Base-by-base conservation (phyloP, 2,888 invertebrate genomes). In the Auanema sp. region DNA sequence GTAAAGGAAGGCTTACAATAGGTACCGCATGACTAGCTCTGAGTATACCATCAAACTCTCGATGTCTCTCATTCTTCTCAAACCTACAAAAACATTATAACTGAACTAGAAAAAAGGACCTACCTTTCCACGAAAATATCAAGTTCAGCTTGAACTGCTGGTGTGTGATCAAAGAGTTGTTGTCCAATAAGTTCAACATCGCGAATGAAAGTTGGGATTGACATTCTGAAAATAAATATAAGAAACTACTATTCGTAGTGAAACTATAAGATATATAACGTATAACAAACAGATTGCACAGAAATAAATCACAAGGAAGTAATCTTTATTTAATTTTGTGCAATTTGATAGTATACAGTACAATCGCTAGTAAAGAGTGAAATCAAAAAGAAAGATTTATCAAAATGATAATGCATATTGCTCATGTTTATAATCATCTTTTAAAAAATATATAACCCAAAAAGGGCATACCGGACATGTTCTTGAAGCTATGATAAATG, bases 11-110 rank as follows among this genome's bases (percentile, higher is more conserved):
- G 10, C 12, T n/a, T n/a, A 16, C 16, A 14, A 53, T 10, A 53
- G 12, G 6, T 12, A 72, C 72, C 16, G 69, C 65, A 64, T 76
- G 76, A 43, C 69, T 69, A n/a, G 76, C 73, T 40, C 76, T 49
- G 11, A 76, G 56, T 25, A 76, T 70, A 11, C 76, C 76, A 54
- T 76, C 76, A 44, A 76, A 76, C 61, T 76, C 76, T 10, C 69
- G 65, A 56, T 76, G 74, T 0, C 76, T 66, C 41, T 69, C 72
- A 53, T 76, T 76, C 47, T 55, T 53, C 57, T 76, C 76, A 55
- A 76, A 76, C 41, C 67, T 60, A 24, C 18, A 59, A 33, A 21
- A 12, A 18, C 16, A 41, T 11, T 8, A 47, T 10, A 47, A 21
- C 6, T 5, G 47, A 47, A 47, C 3, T 3, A 18, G 16, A n/a